Evolutionary conservation across 2,797 vertebrate species (phyloP).

Genomic region (Euthynnus affinis): DNA sequence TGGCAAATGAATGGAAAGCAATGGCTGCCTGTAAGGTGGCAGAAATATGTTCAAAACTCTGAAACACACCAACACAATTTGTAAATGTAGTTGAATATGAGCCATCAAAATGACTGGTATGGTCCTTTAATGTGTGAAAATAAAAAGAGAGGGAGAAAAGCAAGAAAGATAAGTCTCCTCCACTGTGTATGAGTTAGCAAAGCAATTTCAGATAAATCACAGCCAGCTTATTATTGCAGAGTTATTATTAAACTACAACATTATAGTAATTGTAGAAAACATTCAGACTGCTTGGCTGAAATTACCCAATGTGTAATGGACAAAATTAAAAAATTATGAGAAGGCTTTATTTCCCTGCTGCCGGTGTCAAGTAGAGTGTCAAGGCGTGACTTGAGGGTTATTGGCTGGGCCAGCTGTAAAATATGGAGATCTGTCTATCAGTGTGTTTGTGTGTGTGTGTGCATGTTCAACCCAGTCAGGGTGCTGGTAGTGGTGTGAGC

Average conservation of each 20-base stretch:
- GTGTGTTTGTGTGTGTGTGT: constrained; percentile 21
- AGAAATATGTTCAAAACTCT: not conserved
- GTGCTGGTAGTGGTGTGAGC: constrained; percentile 53
- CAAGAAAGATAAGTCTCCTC: not conserved
- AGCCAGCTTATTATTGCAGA: constrained; percentile 14
- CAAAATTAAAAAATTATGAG: constrained; percentile 37
- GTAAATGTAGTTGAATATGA: not conserved
- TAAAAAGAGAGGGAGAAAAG: not conserved
- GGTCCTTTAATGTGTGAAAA: not conserved
- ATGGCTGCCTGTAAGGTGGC: not conserved
- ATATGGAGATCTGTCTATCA: constrained; percentile 37
- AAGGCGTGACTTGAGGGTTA: constrained; percentile 47
- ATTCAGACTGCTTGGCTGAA: constrained; percentile 36
- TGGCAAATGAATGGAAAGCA: not conserved
- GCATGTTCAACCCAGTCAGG: constrained; percentile 3
- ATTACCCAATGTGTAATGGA: constrained; percentile 39
- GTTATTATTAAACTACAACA: constrained; percentile 32
- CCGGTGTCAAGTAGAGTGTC: constrained; percentile 53
- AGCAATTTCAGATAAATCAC: constrained; percentile 22
- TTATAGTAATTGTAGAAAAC: constrained; percentile 54
- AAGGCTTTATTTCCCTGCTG: constrained; percentile 39
- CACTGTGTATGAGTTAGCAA: constrained; percentile 1
- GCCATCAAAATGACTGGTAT: not conserved
- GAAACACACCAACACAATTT: not conserved
- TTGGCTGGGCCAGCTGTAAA: constrained; percentile 43